Conservation (phyloP, 2,797 vertebrate species). For the Furcifer pardalis region DNA sequence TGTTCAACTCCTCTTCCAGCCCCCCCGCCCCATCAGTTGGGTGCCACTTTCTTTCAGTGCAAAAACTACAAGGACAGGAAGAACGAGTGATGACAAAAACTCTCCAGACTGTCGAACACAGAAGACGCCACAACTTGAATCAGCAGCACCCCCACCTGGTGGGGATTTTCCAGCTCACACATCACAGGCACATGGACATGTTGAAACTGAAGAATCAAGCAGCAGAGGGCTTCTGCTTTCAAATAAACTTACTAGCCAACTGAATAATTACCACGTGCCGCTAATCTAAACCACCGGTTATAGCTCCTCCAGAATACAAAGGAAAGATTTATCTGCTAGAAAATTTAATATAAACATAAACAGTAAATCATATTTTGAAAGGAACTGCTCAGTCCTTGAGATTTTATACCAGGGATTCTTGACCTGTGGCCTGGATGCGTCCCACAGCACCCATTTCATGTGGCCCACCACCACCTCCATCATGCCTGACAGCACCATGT, state of each 20-base stretch:
- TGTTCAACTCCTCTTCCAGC: neutral
- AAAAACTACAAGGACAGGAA: neutral
- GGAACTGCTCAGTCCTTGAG: neutral
- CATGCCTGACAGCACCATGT: no score
- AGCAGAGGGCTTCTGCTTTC: neutral
- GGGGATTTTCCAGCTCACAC: neutral
- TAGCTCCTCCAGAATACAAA: neutral
- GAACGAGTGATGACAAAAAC: neutral
- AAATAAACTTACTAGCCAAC: neutral
- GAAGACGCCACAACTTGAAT: neutral
- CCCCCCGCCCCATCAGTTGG: neutral
- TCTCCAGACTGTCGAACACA: no score
- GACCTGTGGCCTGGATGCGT: no score
- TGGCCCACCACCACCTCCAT: no score
- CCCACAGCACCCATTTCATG: no score
- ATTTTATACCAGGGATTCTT: no score
- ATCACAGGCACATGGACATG: no score
- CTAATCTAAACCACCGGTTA: neutral
- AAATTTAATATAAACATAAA: neutral
- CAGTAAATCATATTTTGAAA: neutral
- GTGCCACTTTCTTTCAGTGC: neutral
- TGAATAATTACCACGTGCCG: neutral
- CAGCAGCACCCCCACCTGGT: neutral
- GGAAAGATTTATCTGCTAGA: neutral
- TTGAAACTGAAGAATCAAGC: neutral